Evolutionary conservation across 2,113 vertebrate species (phyloP).

Genomic region (Toxotes chatareus): DNA sequence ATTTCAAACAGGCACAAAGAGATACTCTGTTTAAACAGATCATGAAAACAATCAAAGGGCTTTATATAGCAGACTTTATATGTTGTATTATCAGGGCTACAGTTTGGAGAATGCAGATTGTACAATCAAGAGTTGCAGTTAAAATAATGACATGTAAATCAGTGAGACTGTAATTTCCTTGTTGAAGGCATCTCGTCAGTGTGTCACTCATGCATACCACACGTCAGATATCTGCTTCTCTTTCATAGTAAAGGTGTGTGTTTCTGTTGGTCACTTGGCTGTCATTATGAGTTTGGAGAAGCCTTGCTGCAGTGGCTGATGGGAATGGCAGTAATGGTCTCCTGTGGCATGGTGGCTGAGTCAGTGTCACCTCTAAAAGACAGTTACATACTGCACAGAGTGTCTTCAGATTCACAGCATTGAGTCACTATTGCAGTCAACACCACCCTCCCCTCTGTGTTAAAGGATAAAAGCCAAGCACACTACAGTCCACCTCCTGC

Average conservation of each 20-base stretch:
- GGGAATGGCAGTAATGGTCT: conserved; percentile 21
- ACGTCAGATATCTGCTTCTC: conserved; percentile 23
- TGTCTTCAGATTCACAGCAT: conserved; percentile 25
- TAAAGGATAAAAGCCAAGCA: conserved; percentile 12
- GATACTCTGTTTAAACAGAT: neutral
- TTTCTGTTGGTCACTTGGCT: conserved; percentile 33
- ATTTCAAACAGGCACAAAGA: neutral
- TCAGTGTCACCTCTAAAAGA: conserved; percentile 52
- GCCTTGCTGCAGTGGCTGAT: conserved; percentile 41
- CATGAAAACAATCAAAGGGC: neutral
- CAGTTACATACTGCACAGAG: conserved; percentile 17
- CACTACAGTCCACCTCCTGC: neutral
- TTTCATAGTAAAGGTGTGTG: conserved; percentile 28
- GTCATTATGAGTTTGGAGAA: conserved; percentile 9
- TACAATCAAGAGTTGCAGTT: neutral
- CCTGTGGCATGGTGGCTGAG: conserved; percentile 25
- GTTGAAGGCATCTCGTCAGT: conserved; percentile 15
- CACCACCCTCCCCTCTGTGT: neutral
- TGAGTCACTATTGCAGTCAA: conserved; percentile 1
- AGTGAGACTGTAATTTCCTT: neutral
- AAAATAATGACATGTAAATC: neutral
- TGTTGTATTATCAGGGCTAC: neutral
- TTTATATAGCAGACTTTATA: neutral
- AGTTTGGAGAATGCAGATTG: neutral
- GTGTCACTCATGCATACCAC: conserved; percentile 30